Evolutionary conservation across 2,888 invertebrate genomes (phyloP), one percentile per base, ranked within the genome.

Genomic region (Cheilosia soror): DNA sequence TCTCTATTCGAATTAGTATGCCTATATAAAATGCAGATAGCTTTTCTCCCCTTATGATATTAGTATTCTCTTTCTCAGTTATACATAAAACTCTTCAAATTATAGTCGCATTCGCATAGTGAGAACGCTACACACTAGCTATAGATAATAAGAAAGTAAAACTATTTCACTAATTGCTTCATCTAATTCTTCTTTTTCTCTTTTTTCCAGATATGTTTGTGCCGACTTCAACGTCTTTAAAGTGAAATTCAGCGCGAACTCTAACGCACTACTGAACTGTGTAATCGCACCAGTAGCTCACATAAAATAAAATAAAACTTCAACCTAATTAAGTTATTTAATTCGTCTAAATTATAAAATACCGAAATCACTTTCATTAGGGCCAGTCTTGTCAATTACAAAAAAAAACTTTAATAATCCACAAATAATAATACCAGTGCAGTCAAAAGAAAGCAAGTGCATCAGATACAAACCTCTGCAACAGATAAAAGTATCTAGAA

Each of bases 171-270:
- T 71, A 78, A 78, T 78, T 69, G 27, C 33, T 62, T 55, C 20
- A 9, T 37, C 62, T 69, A 37, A 68, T 53, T 68, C 58, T 13
- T 58, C 33, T 66, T 58, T 37, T 40, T 58, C 42, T 51, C 53
- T 53, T 78, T 78, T 53, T 78, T 78, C 37, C 63, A 78, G 78
- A 69, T 57, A 69, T 49, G 20, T 33, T 9, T 9, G n/a, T 15
- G 5, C 15, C 44, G 4, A 29, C 42, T 40, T 27, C 25, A 37
- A 55, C 69, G 53, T 63, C 42, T 71, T 63, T 62, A 40, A 62
- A 78, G 77, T 78, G 77, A 78, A 78, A 78, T 69, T 40, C 37
- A 40, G 20, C 40, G 55, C 57, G 49, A 63, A 78, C 69, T n/a
- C n/a, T 3, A 40, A 62, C 37, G 53, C 13, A 37, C 51, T 27